Percentiles rank a stretch among this genome's conserved stretches.
Conservation (phyloP, 2,888 invertebrate genomes). For the Rhamphomyia laevipes region DNA sequence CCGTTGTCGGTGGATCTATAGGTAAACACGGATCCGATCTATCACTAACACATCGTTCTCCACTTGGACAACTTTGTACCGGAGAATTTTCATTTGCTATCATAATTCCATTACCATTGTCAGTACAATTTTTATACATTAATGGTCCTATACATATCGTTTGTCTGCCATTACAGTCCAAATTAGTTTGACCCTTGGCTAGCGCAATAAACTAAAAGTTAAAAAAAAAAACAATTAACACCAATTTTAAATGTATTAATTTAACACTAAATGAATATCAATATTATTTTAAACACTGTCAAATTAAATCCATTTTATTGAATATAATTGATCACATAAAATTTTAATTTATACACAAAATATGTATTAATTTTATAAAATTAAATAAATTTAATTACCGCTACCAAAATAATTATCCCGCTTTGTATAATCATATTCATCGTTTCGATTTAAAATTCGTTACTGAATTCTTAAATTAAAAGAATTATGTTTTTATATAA, state of each 20-base stretch:
- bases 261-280: no score
- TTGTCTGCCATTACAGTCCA: slow-evolving; percentile 25
- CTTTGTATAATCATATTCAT: background rate
- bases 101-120: slow-evolving; percentile 16
- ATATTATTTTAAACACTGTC: no score
- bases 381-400: background rate
- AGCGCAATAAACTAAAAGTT: slow-evolving; percentile 24
- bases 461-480: no score
- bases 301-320: no score
- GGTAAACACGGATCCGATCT: background rate
- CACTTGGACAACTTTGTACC: slow-evolving; percentile 2
- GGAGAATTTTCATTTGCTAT: slow-evolving; percentile 18
- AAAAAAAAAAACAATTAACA: background rate
- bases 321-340: no score
- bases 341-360: no score
- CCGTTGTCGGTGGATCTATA: background rate
- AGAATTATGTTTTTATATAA: no score
- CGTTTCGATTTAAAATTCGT: no score
- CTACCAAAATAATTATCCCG: background rate
- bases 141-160: slow-evolving; percentile 30
- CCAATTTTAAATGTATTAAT: no score
- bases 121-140: slow-evolving; percentile 23
- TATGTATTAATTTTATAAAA: background rate
- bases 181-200: slow-evolving; percentile 20
- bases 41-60: background rate